Evolutionary conservation across 2,888 invertebrate species (phyloP).

Genomic region (Portevinia maculata): DNA sequence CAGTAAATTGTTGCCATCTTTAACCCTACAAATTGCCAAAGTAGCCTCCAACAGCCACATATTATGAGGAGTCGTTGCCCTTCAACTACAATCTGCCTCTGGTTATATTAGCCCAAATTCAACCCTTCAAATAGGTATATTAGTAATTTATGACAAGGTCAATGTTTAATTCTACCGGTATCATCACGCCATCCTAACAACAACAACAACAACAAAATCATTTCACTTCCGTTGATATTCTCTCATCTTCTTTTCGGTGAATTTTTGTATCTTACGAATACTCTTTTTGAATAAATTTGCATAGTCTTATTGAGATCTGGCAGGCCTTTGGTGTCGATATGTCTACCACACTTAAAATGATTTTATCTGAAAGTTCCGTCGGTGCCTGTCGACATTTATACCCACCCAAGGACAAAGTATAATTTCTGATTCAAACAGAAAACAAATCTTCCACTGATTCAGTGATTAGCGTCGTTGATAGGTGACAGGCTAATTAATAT

Average conservation of each 20-base stretch:
- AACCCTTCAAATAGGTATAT: no score
- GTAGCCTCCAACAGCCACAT: no score
- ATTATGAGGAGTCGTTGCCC: no score
- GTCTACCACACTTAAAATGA: constrained; percentile 54
- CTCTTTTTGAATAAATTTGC: constrained; percentile 37
- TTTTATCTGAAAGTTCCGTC: constrained; percentile 40
- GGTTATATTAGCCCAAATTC: no score
- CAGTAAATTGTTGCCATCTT: no score
- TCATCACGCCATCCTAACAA: no score
- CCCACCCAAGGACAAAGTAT: constrained; percentile 17
- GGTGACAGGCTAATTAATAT: constrained; percentile 29
- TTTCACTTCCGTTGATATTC: background rate
- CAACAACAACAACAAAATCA: no score
- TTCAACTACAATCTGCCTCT: no score
- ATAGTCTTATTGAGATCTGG: background rate
- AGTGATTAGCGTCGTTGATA: constrained; percentile 12
- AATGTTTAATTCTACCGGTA: no score
- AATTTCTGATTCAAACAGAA: background rate
- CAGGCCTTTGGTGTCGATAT: constrained; percentile 25
- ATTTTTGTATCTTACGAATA: constrained; percentile 19
- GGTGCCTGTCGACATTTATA: constrained; percentile 35
- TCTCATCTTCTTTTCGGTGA: background rate
- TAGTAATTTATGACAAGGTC: no score
- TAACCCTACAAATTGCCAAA: no score
- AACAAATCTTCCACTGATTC: background rate